These are phyloP conservation scores for Sebastes schlegelii DNA, from an alignment of 2,113 vertebrate genomes.

Conservation along the genomic window DNA sequence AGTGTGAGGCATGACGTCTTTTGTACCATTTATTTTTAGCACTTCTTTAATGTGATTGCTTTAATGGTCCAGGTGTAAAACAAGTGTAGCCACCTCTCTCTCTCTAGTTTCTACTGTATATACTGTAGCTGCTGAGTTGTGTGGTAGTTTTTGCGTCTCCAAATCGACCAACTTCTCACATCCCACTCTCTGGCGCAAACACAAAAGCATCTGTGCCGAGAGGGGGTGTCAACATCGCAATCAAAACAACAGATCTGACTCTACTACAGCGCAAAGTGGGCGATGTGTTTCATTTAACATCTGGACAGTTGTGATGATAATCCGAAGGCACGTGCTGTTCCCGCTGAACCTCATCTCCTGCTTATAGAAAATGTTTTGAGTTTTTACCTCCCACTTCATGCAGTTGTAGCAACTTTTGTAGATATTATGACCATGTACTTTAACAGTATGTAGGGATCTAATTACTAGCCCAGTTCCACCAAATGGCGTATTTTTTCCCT, in stretches of 20 bases:
- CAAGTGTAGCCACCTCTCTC: background rate
- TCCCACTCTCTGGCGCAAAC: conserved; percentile 70
- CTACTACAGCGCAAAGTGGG: conserved; percentile 39
- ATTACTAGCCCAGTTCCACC: background rate
- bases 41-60: conserved; percentile 5
- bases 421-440: background rate
- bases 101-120: background rate
- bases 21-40: background rate
- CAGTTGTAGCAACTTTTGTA: background rate
- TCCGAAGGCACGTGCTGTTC: background rate
- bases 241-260: conserved; percentile 59
- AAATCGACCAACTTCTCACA: conserved; percentile 73
- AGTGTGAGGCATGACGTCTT: background rate
- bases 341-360: background rate
- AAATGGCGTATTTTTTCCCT: no score
- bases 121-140: conserved; percentile 16
- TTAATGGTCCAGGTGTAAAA: conserved; percentile 15
- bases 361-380: background rate
- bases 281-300: conserved; percentile 42
- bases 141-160: conserved; percentile 67
- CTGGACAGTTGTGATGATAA: conserved; percentile 42
- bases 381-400: background rate
- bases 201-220: conserved; percentile 64
- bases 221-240: conserved; percentile 52
- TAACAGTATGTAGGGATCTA: background rate